Evolutionary conservation across 2,888 invertebrate species (phyloP).

Genomic region (Drosophila testacea): DNA sequence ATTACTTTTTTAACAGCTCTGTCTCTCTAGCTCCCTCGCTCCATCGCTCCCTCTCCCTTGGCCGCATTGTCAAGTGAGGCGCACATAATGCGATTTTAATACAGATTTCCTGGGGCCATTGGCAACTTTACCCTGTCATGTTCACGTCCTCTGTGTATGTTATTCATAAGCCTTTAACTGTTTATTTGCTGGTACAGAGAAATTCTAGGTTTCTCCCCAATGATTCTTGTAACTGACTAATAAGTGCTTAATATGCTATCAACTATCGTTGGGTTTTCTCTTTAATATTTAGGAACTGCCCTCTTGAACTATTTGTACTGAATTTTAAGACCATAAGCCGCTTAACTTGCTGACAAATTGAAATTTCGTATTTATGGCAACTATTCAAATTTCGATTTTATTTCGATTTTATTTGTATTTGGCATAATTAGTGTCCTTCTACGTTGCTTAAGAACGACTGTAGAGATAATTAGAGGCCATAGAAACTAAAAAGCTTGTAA

Average conservation of each 20-base stretch:
- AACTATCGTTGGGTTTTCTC: constrained; percentile 18
- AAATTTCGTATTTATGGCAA: constrained; percentile 28
- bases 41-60: constrained; percentile 1
- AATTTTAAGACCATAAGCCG: constrained; percentile 56
- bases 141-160: constrained; percentile 31
- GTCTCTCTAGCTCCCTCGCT: constrained; percentile 17
- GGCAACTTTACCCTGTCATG: constrained; percentile 30
- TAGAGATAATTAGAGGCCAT: background rate
- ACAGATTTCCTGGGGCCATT: constrained; percentile 64
- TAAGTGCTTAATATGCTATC: constrained; percentile 41
- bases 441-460: background rate
- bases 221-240: constrained; percentile 25
- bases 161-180: constrained; percentile 69
- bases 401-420: constrained; percentile 3
- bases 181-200: constrained; percentile 51
- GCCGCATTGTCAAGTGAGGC: constrained; percentile 71
- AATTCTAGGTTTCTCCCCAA: constrained; percentile 5
- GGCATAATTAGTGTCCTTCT: constrained; percentile 20
- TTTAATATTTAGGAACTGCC: background rate
- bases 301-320: constrained; percentile 12
- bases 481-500: too few relatives aligned
- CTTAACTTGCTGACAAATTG: constrained; percentile 49
- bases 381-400: constrained; percentile 4
- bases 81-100: constrained; percentile 77
- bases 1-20: constrained; percentile 5